These are phyloP conservation scores for Cavia aperea DNA, from an alignment of 2,113 vertebrate species.

Conservation along the genomic window DNA sequence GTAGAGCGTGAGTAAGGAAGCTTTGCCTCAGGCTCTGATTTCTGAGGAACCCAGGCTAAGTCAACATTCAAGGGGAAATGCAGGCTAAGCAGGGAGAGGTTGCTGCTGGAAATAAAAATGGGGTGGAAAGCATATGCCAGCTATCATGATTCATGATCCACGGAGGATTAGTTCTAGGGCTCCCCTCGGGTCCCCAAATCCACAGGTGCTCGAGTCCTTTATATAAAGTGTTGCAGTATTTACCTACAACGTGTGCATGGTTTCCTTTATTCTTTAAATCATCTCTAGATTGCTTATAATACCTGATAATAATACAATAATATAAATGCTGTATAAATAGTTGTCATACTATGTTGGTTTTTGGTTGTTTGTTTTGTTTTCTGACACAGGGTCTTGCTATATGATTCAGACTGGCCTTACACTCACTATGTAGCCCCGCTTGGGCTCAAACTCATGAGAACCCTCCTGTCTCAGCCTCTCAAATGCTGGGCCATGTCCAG, in stretches of 20 bases:
- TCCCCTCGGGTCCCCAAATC: neutral
- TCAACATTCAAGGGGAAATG: neutral
- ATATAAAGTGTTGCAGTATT: neutral
- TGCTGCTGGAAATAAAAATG: neutral
- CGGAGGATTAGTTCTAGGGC: neutral
- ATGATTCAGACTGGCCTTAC: neutral
- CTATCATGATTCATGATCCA: neutral
- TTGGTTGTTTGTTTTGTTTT: neutral
- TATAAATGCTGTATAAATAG: neutral
- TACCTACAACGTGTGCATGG: neutral
- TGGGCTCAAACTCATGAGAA: neutral
- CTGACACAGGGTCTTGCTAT: neutral
- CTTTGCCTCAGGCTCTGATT: conserved; percentile 5
- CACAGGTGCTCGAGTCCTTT: neutral
- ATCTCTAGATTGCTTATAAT: neutral
- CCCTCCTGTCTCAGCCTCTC: neutral
- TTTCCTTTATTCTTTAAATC: neutral
- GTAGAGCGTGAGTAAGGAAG: neutral
- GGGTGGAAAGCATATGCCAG: neutral
- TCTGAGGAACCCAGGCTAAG: conserved; percentile 8
- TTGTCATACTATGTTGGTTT: neutral
- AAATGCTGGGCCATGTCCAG: neutral
- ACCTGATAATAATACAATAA: neutral
- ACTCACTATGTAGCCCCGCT: neutral
- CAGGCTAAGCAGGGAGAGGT: neutral